These are phyloP conservation scores for Gambusia yucatana DNA, from an alignment of 2,797 vertebrate species.

Conservation along the genomic window DNA sequence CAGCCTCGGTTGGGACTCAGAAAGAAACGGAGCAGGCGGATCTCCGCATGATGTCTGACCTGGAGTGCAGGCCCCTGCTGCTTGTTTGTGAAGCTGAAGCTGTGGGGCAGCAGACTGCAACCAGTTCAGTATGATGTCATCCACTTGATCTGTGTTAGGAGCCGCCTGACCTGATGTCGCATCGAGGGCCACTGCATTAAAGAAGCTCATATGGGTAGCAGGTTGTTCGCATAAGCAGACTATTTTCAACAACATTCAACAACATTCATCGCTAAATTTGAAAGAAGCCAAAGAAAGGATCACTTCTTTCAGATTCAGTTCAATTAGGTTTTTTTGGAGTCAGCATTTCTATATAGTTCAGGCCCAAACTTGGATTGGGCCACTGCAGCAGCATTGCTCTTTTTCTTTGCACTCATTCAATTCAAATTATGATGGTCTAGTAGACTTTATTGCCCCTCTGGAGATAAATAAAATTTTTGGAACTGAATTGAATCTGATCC, in stretches of 20 bases:
- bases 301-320: not conserved
- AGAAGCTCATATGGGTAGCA: not conserved
- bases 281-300: not conserved
- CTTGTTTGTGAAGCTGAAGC: conserved; percentile 48
- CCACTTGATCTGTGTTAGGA: conserved; percentile 23
- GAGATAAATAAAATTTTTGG: no score
- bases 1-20: conserved; percentile 32
- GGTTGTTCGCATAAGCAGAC: not conserved
- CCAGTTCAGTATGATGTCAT: conserved; percentile 17
- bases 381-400: not conserved
- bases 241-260: not conserved
- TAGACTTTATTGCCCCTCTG: no score
- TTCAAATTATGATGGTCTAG: not conserved
- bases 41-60: conserved; percentile 36
- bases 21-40: conserved; percentile 27
- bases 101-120: conserved; percentile 21
- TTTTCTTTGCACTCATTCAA: not conserved
- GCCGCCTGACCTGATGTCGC: conserved; percentile 3
- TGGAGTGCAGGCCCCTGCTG: conserved; percentile 46
- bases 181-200: not conserved
- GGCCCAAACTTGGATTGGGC: not conserved
- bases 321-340: not conserved
- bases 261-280: not conserved
- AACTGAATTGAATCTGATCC: not conserved
- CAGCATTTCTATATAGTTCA: not conserved